Evolutionary conservation across 2,113 vertebrate genomes (phyloP).

Genomic region (Terrapene triunguis): DNA sequence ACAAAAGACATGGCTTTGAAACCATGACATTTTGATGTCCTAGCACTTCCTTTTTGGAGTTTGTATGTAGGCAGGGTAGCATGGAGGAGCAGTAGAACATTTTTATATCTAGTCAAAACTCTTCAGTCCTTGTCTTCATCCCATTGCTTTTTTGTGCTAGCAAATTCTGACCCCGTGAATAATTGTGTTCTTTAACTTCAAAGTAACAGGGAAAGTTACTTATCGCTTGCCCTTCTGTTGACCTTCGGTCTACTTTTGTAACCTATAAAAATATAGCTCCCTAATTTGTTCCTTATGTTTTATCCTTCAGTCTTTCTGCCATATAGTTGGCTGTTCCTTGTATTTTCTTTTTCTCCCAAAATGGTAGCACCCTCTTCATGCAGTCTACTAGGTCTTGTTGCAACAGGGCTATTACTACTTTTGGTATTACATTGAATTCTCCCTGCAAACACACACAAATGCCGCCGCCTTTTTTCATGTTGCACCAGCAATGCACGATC

Average conservation of each 20-base stretch:
- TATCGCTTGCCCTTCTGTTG: not conserved
- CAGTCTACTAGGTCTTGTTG: not conserved
- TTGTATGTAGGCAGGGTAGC: not conserved
- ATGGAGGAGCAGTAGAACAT: accelerated
- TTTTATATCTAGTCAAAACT: not conserved
- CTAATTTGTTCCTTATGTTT: not conserved
- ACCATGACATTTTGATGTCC: not conserved
- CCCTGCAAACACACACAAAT: not conserved
- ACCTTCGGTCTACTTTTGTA: not conserved
- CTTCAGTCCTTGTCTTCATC: not conserved
- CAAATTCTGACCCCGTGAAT: not conserved
- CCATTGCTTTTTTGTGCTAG: not conserved
- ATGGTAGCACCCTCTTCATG: not conserved
- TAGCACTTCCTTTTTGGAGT: not conserved
- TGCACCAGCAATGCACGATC: too few relatives aligned
- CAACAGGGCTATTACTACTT: not conserved
- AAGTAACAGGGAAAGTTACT: not conserved
- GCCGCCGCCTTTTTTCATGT: too few relatives aligned
- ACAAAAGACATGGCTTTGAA: not conserved
- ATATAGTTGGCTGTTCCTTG: not conserved
- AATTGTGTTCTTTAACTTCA: not conserved
- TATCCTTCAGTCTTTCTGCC: not conserved
- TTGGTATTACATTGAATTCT: not conserved
- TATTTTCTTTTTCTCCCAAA: not conserved
- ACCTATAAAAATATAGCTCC: not conserved